Percentiles rank a stretch among this genome's conserved stretches.
These are phyloP conservation scores for Phortica variegata DNA, from an alignment of 1,140 invertebrate species.

Conservation along the genomic window DNA sequence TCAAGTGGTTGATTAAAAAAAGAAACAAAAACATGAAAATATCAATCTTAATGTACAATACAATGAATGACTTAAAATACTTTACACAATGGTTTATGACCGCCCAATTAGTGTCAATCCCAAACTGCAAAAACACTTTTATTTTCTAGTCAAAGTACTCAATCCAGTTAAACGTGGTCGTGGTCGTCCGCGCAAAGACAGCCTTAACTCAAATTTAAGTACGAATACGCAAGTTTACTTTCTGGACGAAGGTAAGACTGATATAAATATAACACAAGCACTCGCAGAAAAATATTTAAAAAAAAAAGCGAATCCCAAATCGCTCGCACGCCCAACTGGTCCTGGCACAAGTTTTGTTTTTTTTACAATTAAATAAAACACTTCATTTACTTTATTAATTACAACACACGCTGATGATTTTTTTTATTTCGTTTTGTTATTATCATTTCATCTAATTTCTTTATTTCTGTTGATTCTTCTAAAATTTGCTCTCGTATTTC, in stretches of 20 bases:
- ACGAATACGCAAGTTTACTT: conserved; percentile 58
- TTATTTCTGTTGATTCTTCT: conserved; percentile 7
- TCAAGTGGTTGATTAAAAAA: too few relatives aligned
- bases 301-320: neutral
- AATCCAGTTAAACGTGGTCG: conserved; percentile 61
- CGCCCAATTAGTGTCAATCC: too few relatives aligned
- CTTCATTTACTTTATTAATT: too few relatives aligned
- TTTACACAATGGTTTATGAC: conserved; percentile 3
- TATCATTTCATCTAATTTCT: conserved; percentile 11
- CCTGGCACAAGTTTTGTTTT: neutral
- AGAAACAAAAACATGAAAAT: too few relatives aligned
- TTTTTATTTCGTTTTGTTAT: neutral
- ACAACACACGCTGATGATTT: neutral
- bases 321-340: neutral
- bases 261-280: conserved; percentile 8
- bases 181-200: conserved; percentile 63
- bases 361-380: neutral
- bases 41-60: neutral
- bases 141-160: conserved; percentile 54
- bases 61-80: too few relatives aligned
- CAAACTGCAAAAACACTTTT: conserved; percentile 28
- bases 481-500: conserved; percentile 14
- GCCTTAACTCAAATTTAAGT: conserved; percentile 55
- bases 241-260: conserved; percentile 63
- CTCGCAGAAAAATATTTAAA: conserved; percentile 5